phyloP scores from a whole-genome alignment of 2,888 invertebrate species.

The Eilema depressum region DNA sequence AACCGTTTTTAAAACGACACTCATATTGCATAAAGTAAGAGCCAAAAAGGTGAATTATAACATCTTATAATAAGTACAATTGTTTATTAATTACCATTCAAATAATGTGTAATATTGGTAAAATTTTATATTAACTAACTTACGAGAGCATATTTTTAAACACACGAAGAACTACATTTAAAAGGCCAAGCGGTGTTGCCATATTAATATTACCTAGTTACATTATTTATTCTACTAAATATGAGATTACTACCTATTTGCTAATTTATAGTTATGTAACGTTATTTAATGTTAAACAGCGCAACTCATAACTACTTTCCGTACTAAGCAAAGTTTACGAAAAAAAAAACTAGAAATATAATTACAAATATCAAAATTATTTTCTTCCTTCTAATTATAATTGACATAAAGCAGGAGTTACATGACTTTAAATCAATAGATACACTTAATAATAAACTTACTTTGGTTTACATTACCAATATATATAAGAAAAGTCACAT shows the following conservation, averaged over 20 bases:
- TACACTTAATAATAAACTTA: slow-evolving; percentile 56
- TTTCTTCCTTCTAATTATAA: slow-evolving; percentile 76
- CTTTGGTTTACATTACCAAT: slow-evolving; percentile 64
- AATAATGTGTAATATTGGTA: slow-evolving; percentile 69
- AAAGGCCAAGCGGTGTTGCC: slow-evolving; percentile 88
- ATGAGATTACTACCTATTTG: slow-evolving; percentile 69
- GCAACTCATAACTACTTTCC: slow-evolving; percentile 57
- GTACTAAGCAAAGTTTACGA: slow-evolving; percentile 53
- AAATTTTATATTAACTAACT: slow-evolving; percentile 54
- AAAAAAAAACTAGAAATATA: slow-evolving; percentile 60
- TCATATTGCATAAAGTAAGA: slow-evolving; percentile 82
- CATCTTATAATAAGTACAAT: slow-evolving; percentile 62
- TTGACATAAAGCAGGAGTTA: slow-evolving; percentile 80
- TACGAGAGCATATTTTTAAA: slow-evolving; percentile 66
- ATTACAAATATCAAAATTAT: slow-evolving; percentile 69
- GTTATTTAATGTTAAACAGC: slow-evolving; percentile 53
- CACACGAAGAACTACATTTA: slow-evolving; percentile 80
- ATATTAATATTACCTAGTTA: slow-evolving; percentile 63
- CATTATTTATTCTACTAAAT: slow-evolving; percentile 58
- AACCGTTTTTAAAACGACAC: slow-evolving; percentile 86
- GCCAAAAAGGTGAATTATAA: slow-evolving; percentile 80
- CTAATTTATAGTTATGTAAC: slow-evolving; percentile 57
- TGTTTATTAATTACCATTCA: slow-evolving; percentile 62
- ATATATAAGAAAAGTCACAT: slow-evolving; percentile 47
- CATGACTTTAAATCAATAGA: slow-evolving; percentile 65